phyloP scores from a whole-genome alignment of 2,797 vertebrate genomes.

The Sylvilagus floridanus region DNA sequence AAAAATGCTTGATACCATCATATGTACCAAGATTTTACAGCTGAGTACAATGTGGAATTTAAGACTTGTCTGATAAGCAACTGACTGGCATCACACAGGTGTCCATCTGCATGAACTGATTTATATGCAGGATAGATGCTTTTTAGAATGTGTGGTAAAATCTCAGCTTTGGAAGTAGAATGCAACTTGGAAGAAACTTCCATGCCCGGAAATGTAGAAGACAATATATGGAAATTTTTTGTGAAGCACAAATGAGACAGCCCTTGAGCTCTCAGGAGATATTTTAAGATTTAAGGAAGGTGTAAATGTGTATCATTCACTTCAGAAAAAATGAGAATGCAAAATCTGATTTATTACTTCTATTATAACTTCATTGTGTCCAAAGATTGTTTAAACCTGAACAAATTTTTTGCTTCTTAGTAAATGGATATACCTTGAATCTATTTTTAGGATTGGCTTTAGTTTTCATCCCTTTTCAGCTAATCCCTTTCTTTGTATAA shows the following conservation, averaged over 20 bases:
- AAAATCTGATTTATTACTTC: neutral
- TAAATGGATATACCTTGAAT: neutral
- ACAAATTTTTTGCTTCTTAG: neutral
- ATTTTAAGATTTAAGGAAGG: neutral
- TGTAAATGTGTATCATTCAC: neutral
- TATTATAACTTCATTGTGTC: neutral
- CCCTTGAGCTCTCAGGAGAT: neutral
- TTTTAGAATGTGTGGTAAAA: neutral
- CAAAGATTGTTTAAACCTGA: neutral
- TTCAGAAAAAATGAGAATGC: neutral
- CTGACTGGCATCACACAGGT: neutral
- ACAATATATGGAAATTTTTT: neutral
- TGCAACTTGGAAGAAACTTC: neutral
- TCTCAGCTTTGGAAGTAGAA: neutral
- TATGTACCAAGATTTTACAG: neutral
- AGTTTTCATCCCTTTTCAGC: neutral
- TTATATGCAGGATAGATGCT: neutral
- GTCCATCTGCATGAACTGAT: neutral
- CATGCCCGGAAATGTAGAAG: too few species aligned
- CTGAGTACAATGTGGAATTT: neutral
- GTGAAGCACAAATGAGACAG: neutral
- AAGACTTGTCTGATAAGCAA: neutral
- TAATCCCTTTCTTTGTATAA: neutral
- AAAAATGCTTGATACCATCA: slow-evolving; percentile 17
- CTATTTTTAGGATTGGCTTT: neutral